Evolutionary conservation across 2,113 vertebrate species (phyloP).

Genomic region (Callopanchax toddi): DNA sequence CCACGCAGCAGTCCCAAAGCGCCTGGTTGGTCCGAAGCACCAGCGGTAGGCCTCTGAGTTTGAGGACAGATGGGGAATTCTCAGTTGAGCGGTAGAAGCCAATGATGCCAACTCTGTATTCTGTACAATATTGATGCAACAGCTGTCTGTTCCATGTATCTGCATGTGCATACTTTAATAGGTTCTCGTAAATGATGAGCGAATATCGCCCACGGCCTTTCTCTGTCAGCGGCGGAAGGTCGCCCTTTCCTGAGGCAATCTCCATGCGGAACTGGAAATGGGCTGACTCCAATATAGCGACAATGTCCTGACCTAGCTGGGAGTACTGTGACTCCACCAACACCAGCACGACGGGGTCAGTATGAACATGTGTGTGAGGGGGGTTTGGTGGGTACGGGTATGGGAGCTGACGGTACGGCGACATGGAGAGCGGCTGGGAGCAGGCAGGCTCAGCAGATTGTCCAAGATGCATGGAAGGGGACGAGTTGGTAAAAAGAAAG

Average conservation of each 20-base stretch:
- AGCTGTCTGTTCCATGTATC: constrained; percentile 95
- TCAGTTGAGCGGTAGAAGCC: constrained; percentile 96
- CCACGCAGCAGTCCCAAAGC: constrained; percentile 89
- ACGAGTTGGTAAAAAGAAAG: constrained; percentile 90
- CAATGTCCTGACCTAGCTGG: constrained; percentile 95
- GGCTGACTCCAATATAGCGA: constrained; percentile 93
- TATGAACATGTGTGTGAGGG: constrained; percentile 86
- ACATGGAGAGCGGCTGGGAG: constrained; percentile 81
- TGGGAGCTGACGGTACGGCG: constrained; percentile 80
- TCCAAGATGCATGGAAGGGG: constrained; percentile 89
- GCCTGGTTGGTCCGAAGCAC: constrained; percentile 89
- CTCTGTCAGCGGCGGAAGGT: constrained; percentile 92
- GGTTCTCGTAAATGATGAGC: constrained; percentile 93
- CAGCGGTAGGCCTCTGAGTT: constrained; percentile 88
- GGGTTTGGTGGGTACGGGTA: constrained; percentile 86
- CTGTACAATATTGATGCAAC: constrained; percentile 95
- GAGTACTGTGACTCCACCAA: constrained; percentile 98
- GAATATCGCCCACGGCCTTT: constrained; percentile 89
- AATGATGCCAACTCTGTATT: constrained; percentile 94
- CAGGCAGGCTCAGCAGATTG: constrained; percentile 83
- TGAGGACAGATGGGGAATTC: constrained; percentile 86
- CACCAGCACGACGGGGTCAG: constrained; percentile 87
- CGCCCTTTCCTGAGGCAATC: constrained; percentile 93
- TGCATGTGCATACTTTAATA: constrained; percentile 92
- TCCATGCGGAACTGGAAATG: constrained; percentile 93